Evolutionary conservation across 2,888 invertebrate genomes (phyloP), one percentile per base, ranked within the genome.

Genomic region (Limnephilus auricula): DNA sequence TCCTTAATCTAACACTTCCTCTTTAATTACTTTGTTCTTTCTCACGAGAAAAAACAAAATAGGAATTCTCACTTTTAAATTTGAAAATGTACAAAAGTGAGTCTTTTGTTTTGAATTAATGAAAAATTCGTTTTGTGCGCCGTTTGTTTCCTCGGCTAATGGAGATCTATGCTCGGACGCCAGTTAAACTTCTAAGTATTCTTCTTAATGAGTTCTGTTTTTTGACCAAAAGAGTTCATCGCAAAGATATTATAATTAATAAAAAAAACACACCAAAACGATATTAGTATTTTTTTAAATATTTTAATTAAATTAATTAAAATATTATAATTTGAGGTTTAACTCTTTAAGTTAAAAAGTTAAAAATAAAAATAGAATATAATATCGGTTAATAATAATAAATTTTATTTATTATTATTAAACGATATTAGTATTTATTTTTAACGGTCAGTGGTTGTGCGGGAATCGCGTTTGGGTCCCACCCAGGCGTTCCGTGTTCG

Each of bases 21-120:
- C 65, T 65, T 65, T 65, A n/a, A 65, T 25, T 50, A 50, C 18
- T 65, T n/a, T 65, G 25, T 65, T 65, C 5, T 65, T n/a, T 65
- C 25, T 65, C 10, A 2, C 2, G 9, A 89, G 65, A 89, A 45
- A 82, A 82, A 89, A 89, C 85, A 85, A 85, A 85, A 85, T 85
- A 40, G 40, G 30, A 45, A 37, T 85, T 85, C 85, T 85, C 85
- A 85, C 85, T 85, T 85, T 85, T 85, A 85, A 85, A 88, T 88
- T 88, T 78, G 87, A 32, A 88, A 79, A n/a, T 32, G 78, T 78
- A 88, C 34, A 88, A 88, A 85, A 78, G 87, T 37, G 79, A 88
- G 87, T 78, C 87, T 88, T 88, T 88, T 88, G 87, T 88, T 88
- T 34, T 79, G 34, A 79, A 88, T 88, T 88, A 88, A 88, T 88